phyloP scores from a whole-genome alignment of 23 tunicate genomes.

The Trididemnum miniatum region DNA sequence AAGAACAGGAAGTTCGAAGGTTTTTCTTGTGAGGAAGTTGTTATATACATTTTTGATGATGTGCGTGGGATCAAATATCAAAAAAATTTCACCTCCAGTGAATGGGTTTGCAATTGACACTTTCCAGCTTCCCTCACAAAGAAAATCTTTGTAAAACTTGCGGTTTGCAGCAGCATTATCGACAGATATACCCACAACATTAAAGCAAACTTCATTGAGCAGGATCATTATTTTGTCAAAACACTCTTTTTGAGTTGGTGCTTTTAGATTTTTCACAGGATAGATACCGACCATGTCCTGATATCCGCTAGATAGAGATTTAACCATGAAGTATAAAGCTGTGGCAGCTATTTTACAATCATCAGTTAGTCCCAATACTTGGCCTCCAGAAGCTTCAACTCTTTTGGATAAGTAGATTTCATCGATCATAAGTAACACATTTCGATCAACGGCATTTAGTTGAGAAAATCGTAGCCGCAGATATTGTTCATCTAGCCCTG shows the following conservation, averaged over 20 bases:
- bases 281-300: slow-evolving; percentile 27
- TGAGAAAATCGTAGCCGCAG: slow-evolving; percentile 5
- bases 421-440: slow-evolving; percentile 9
- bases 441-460: slow-evolving; percentile 23
- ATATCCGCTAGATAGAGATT: not conserved
- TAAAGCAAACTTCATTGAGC: slow-evolving; percentile 5
- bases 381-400: slow-evolving; percentile 7
- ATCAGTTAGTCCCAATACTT: slow-evolving; percentile 8
- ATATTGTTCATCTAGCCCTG: slow-evolving; percentile 17
- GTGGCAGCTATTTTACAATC: not conserved
- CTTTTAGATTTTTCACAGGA: slow-evolving; percentile 11
- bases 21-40: slow-evolving; percentile 13
- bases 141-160: slow-evolving; percentile 21
- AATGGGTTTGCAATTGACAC: not conserved
- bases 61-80: slow-evolving; percentile 20
- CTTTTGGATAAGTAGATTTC: slow-evolving; percentile 25
- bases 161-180: slow-evolving; percentile 22
- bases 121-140: slow-evolving; percentile 24
- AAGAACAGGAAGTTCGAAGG: not conserved
- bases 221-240: slow-evolving; percentile 18
- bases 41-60: slow-evolving; percentile 15
- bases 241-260: slow-evolving; percentile 17
- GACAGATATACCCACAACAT: slow-evolving; percentile 12
- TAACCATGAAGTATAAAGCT: not conserved
- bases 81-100: slow-evolving; percentile 23